A percentile compares a stretch with the other conserved stretches of the same genome.
These are phyloP conservation scores for Selene dorsalis DNA, from an alignment of 2,797 vertebrate genomes.

Conservation along the genomic window DNA sequence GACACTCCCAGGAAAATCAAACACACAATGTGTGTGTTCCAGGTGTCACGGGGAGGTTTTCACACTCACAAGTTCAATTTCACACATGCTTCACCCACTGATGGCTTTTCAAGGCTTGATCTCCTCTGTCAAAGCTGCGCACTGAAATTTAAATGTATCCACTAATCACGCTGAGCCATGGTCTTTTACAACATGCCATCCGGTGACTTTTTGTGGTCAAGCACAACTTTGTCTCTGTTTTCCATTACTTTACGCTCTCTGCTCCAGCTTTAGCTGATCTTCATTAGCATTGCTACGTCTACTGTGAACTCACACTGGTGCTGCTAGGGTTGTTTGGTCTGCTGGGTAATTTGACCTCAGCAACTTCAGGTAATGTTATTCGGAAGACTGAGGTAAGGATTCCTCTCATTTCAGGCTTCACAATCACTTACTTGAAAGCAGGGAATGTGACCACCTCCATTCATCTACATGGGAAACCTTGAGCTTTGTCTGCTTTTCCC, in stretches of 20 bases:
- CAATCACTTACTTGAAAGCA: background rate
- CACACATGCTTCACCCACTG: conserved; percentile 12
- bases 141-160: background rate
- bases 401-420: background rate
- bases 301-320: conserved; percentile 2
- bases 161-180: background rate
- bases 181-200: conserved; percentile 4
- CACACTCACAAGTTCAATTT: conserved; percentile 26
- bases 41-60: conserved; percentile 21
- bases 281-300: conserved; percentile 10
- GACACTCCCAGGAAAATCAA: conserved; percentile 46
- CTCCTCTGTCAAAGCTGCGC: background rate
- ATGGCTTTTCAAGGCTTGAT: background rate
- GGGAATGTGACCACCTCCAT: background rate
- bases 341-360: background rate
- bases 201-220: background rate
- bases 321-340: conserved; percentile 5
- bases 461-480: background rate
- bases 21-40: conserved; percentile 44
- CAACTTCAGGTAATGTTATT: conserved; percentile 4
- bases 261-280: conserved; percentile 7
- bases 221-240: background rate
- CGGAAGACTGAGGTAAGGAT: background rate
- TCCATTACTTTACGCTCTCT: background rate
- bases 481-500: background rate